Conservation (phyloP, 2,888 invertebrate species). For the Creontiades dilutus region DNA sequence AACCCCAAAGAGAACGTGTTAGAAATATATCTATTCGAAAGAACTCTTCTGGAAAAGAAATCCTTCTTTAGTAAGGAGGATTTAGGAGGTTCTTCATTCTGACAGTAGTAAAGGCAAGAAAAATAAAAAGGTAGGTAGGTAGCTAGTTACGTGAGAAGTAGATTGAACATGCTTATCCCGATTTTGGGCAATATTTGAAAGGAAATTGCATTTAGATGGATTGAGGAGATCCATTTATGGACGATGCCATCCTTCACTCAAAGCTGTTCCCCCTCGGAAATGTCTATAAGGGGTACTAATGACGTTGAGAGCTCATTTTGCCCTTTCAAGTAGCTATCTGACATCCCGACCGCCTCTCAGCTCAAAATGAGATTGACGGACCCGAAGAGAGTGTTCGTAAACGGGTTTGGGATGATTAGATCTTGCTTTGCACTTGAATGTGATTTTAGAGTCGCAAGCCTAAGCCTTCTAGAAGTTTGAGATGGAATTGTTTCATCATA, state of each 20-base stretch:
- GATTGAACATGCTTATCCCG: too few relatives aligned
- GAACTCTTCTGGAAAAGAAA: too few relatives aligned
- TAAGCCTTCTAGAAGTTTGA: background rate
- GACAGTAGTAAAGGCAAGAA: too few relatives aligned
- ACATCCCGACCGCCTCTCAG: background rate
- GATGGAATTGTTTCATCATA: too few relatives aligned
- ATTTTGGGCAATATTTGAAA: background rate
- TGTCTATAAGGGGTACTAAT: slow-evolving; percentile 16
- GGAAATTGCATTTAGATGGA: background rate
- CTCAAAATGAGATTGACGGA: slow-evolving; percentile 22
- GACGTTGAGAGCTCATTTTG: slow-evolving; percentile 17
- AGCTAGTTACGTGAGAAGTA: too few relatives aligned
- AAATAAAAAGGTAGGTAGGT: too few relatives aligned
- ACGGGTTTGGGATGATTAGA: background rate
- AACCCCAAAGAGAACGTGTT: too few relatives aligned
- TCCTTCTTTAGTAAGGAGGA: too few relatives aligned
- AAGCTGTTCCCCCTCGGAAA: slow-evolving; percentile 21
- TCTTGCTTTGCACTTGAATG: background rate
- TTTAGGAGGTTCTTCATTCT: too few relatives aligned
- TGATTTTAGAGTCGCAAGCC: background rate
- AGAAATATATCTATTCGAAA: too few relatives aligned
- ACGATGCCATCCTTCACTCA: background rate
- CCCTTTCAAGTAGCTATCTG: slow-evolving; percentile 31
- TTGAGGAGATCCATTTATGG: background rate
- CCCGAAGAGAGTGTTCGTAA: slow-evolving; percentile 30